Evolutionary conservation across 2,888 invertebrate species (phyloP).

Genomic region (Uropetala carovei): DNA sequence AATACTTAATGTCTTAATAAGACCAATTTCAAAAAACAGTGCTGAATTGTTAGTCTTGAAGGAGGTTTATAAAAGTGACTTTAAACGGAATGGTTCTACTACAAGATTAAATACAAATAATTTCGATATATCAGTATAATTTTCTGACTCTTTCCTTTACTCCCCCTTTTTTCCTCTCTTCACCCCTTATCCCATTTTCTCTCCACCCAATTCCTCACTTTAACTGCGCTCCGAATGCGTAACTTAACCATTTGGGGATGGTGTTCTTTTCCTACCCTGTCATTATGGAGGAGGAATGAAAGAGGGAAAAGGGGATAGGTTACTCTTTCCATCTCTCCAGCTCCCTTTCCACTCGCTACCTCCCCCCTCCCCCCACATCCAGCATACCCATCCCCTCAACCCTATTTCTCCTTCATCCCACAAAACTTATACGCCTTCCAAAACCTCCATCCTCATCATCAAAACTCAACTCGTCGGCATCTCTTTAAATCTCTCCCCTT

Average conservation of each 20-base stretch:
- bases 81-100: too few relatives aligned
- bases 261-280: constrained; percentile 44
- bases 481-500: too few relatives aligned
- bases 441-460: too few relatives aligned
- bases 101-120: too few relatives aligned
- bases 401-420: neutral
- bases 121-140: too few relatives aligned
- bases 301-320: neutral
- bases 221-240: constrained; percentile 21
- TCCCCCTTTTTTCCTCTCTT: neutral
- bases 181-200: neutral
- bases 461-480: too few relatives aligned
- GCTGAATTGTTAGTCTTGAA: too few relatives aligned
- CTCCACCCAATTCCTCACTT: neutral
- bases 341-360: neutral
- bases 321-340: neutral
- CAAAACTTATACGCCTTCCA: too few relatives aligned
- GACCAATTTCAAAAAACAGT: too few relatives aligned
- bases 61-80: too few relatives aligned
- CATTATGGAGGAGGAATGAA: constrained; percentile 33
- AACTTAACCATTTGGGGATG: constrained; percentile 44
- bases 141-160: neutral
- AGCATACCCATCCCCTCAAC: neutral
- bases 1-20: too few relatives aligned
- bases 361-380: neutral